phyloP scores from a whole-genome alignment of 2,797 vertebrate species.

The Pantherophis alleghaniensis region DNA sequence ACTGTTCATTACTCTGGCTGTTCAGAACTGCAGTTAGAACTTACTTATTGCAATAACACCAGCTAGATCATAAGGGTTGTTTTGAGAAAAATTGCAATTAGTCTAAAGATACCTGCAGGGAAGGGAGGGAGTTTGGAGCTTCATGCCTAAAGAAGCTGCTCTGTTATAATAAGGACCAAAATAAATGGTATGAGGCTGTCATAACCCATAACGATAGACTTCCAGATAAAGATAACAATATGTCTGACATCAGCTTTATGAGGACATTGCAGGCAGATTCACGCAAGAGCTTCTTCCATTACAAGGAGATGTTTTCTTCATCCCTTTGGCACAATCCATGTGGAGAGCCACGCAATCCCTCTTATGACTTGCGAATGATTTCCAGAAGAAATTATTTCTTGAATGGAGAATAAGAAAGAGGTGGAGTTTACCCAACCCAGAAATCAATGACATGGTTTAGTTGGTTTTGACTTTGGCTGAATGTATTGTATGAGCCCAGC shows the following conservation, averaged over 20 bases:
- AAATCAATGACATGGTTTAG: background rate
- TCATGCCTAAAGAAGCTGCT: background rate
- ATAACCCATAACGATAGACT: background rate
- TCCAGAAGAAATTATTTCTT: background rate
- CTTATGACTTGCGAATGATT: background rate
- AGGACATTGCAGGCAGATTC: background rate
- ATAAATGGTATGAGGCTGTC: background rate
- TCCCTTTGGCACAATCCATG: background rate
- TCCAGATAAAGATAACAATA: background rate
- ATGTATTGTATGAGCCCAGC: background rate
- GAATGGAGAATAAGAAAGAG: background rate
- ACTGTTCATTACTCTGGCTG: conserved; percentile 2
- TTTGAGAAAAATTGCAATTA: conserved; percentile 24
- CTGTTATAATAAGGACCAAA: background rate
- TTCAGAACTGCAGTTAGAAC: background rate
- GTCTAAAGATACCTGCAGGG: conserved; percentile 15
- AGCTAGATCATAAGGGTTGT: background rate
- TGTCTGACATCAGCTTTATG: background rate
- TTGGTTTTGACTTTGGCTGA: background rate
- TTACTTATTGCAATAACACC: conserved; percentile 12
- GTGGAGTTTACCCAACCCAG: background rate
- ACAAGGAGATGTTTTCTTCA: background rate
- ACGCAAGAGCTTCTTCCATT: background rate
- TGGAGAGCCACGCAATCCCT: background rate
- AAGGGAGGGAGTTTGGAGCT: conserved; percentile 13